Base-by-base conservation (phyloP, 53 echinoderm and acorn worm genomes). In the Echinometra lucunter region DNA sequence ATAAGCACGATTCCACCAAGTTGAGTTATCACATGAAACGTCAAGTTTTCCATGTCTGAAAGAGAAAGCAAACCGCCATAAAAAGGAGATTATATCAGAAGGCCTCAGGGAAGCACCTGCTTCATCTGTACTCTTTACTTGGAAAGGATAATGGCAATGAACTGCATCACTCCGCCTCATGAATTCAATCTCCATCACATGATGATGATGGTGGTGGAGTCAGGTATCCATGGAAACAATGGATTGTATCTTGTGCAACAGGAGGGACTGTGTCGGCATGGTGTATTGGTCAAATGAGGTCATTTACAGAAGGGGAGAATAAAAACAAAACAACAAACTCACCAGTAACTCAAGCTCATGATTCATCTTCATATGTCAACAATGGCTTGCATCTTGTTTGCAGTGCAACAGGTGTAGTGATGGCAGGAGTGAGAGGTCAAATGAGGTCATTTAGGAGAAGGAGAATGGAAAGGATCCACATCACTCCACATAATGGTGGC, bases 161-260 rank as follows among this genome's bases (percentile, higher is more conserved):
- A 42, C 78, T 12, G 16, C 72, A 70, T 72, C 72, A 72, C 18
- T 42, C 78, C 42, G 21, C 6, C 28, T 55, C 7, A 57, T 56
- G 53, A 15, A 57, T 88, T 16, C 88, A 44, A n/a, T 83, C 83
- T 83, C 44, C 83, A 49, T 49, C 53, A 49, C 34, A 55, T 88
- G 23, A 53, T 53, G 44, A 53, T 53, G 53, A 53, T 53, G 53
- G 13, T 11, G 53, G 21, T 88, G 56, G 56, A 57, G 57, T 28
- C 56, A 32, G 32, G 88, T 78, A 78, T 23, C 78, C 78, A 78
- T 78, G 42, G 40, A 38, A 78, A 78, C 78, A 42, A 78, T 42
- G 75, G 75, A 75, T 75, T 34, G 19, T 40, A 75, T 75, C 75
- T 75, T 75, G 78, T 69, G 16, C 8, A 11, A 21, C 78, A 78